Percentiles rank a stretch among this genome's conserved stretches.
phyloP scores from a whole-genome alignment of 2,888 invertebrate species.

The Cheilosia variabilis region DNA sequence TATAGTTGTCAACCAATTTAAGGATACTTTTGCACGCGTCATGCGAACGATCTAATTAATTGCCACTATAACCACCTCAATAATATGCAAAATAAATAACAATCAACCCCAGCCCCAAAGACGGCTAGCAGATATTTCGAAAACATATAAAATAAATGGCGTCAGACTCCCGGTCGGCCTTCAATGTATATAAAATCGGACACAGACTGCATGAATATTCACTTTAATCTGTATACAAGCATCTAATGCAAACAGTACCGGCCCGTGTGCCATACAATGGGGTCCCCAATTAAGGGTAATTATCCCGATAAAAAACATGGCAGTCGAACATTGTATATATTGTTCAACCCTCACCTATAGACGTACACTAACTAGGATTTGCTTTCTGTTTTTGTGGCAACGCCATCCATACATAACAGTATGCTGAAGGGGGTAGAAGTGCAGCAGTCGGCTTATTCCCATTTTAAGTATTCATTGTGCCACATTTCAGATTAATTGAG shows the following conservation, averaged over 20 bases:
- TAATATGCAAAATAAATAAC: slow-evolving; percentile 54
- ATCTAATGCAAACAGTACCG: slow-evolving; percentile 65
- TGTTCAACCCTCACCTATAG: slow-evolving; percentile 47
- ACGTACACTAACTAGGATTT: slow-evolving; percentile 1
- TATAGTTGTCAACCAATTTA: slow-evolving; percentile 1
- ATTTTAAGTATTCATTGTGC: slow-evolving; percentile 68
- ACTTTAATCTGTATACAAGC: slow-evolving; percentile 58
- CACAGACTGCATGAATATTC: slow-evolving; percentile 1
- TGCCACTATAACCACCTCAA: slow-evolving; percentile 58
- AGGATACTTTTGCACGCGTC: not conserved
- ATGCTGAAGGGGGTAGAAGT: not conserved
- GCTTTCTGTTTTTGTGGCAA: slow-evolving; percentile 35
- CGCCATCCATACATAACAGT: not conserved
- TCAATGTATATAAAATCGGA: not conserved
- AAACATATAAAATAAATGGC: slow-evolving; percentile 40
- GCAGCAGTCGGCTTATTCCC: slow-evolving; percentile 29
- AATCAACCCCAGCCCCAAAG: slow-evolving; percentile 1
- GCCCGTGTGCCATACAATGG: slow-evolving; percentile 24
- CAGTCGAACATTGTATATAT: slow-evolving; percentile 56
- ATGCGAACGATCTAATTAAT: slow-evolving; percentile 44
- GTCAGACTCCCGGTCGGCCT: slow-evolving; percentile 1
- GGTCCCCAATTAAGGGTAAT: slow-evolving; percentile 71
- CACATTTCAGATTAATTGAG: slow-evolving; percentile 71
- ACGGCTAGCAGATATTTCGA: not conserved
- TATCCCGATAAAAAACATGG: slow-evolving; percentile 72